Evolutionary conservation across 2,797 vertebrate species (phyloP), one percentile per base, ranked within the genome.

Genomic region (Xyrichtys novacula): DNA sequence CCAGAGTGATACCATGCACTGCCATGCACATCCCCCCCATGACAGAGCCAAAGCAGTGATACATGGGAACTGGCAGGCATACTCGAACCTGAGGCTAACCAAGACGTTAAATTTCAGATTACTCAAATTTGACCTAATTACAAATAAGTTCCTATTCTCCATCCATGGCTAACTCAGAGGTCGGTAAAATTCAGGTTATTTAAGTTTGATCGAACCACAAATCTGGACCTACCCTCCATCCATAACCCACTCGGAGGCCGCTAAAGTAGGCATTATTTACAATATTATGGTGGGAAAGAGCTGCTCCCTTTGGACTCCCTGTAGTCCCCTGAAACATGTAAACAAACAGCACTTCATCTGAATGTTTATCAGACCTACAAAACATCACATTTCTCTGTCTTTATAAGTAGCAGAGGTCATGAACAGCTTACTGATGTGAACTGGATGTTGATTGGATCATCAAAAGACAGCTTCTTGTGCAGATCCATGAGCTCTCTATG

Each of bases 381-480:
- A n/a, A n/a, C n/a, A 31, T 32, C 2, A 14, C 9, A 28, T 31
- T 3, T 16, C 7, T 3, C 17, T 20, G 20, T 44, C 50, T 39
- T 7, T 28, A 9, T 3, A 63, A 32, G 11, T 19, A 42, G 36
- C n/a, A 49, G 3, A 16, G 9, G 17, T 7, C 3, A 12, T 3
- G 14, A 1, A 43, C 42, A 14, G 43, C 43, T 23, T 7, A 43
- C 9, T 26, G 97, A 98, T 72, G 96, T 98, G 83, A 97, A 98
- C 90, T 96, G 96, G 73, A 98, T 95, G 81, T 96, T 98, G 87
- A 98, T 89, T 58, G 96, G 94, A 0, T 98, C 97, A 0, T 93
- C 84, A 46, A 69, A 95, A 52, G 89, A 93, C 74, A 98, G 84
- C 23, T 88, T 93, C 65, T 52, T 88, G 92, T 96, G 94, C 47